Base-by-base conservation (phyloP, 92 coral and sea anemone species). In the Anthopleura xanthogrammica region DNA sequence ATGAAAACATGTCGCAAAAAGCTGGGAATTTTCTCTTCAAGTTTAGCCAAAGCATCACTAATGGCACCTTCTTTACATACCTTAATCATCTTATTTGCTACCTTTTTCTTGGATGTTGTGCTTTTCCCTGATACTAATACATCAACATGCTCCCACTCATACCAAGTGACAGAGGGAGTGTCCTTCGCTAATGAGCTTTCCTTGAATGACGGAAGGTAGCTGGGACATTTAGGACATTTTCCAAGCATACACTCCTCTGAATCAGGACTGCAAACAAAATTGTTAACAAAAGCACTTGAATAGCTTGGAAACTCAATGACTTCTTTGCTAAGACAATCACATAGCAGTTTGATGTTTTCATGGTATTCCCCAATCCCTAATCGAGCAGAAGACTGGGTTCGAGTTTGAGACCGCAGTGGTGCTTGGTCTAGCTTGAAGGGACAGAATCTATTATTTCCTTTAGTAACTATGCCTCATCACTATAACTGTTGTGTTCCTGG, bases 241-340 rank as follows among this genome's bases (percentile, higher is more conserved):
- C 93, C 90, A 73, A 89, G 75, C 93, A 89, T 93, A 68, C 94
- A 93, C 41, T 57, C 71, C 75, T 93, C 91, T 6, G 88, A 88
- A 23, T 85, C 89, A 41, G 91, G 80, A 50, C 77, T 72, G 77
- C 93, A 90, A 20, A 90, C 93, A 87, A 90, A 90, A 68, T 78
- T 57, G 70, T 87, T 56, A 16, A 81, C 91, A 84, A 90, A 90
- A 36, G 52, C 40, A 14, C 85, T 82, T 14, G 91, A 90, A 66
- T 90, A 87, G 52, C n/a, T 39, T 48, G 91, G 89, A 46, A 90
- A 87, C 14, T 79, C 78, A 23, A 75, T 16, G 41, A 84, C 78
- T 40, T 72, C 70, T 52, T 84, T 90, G 41, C 75, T 43, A 17
- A 84, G 80, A 58, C 89, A 81, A 24, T 90, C 93, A 81, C 93